Percentiles rank a stretch among this genome's conserved stretches.
phyloP scores from a whole-genome alignment of 2,888 invertebrate species.

The Drosophila falleni region DNA sequence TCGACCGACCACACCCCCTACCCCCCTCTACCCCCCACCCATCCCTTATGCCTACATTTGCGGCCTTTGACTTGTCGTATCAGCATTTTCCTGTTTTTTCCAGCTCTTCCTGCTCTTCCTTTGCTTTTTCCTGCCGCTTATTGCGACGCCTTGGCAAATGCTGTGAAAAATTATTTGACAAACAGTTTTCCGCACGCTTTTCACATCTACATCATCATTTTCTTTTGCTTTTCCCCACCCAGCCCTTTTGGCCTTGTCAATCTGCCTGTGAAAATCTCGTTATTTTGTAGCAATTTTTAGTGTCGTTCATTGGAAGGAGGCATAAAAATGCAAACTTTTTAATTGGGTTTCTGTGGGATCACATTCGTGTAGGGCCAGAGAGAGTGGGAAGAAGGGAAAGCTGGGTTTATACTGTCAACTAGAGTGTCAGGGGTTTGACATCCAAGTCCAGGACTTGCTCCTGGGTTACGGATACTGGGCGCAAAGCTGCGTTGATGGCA shows the following conservation, averaged over 20 bases:
- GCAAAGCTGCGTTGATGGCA: constrained; percentile 74
- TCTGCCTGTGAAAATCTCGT: constrained; percentile 57
- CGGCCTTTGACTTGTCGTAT: constrained; percentile 56
- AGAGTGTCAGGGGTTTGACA: constrained; percentile 47
- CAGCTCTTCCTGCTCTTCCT: not conserved
- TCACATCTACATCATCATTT: constrained; percentile 37
- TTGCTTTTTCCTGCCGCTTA: constrained; percentile 23
- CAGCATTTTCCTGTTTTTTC: constrained; percentile 51
- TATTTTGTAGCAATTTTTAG: constrained; percentile 62
- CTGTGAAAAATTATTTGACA: constrained; percentile 78
- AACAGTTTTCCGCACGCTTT: constrained; percentile 76
- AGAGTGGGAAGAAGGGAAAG: not conserved
- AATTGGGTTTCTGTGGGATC: constrained; percentile 79
- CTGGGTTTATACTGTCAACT: constrained; percentile 21
- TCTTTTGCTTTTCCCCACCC: not conserved
- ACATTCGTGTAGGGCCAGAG: constrained; percentile 37
- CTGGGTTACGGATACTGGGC: constrained; percentile 13
- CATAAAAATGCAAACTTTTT: constrained; percentile 80
- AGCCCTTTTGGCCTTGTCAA: constrained; percentile 17
- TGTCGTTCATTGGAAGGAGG: constrained; percentile 53
- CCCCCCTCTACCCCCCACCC: too few species aligned
- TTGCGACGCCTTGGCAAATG: constrained; percentile 44
- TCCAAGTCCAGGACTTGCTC: constrained; percentile 31
- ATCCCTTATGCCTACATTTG: constrained; percentile 4
- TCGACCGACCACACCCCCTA: constrained; percentile 57